Percentiles rank a stretch among this genome's conserved stretches.
Conservation (phyloP, 2,113 vertebrate species). For the Pica pica region DNA sequence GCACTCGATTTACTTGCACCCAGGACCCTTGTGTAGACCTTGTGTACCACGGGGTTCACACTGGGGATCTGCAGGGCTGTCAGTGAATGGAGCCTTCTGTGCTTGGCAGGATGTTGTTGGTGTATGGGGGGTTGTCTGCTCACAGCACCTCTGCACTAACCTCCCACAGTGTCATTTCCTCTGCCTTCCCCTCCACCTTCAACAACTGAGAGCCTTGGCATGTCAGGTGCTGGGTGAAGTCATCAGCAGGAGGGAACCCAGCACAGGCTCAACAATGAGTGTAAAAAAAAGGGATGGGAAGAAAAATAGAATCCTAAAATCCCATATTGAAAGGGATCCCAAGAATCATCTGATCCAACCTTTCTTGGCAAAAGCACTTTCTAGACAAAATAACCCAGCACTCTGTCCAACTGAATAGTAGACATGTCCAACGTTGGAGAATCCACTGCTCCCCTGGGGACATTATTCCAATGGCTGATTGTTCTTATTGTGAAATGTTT, state of each 20-base stretch:
- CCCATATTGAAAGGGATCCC: too few species aligned
- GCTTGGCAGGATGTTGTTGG: not conserved
- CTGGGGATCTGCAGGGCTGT: not conserved
- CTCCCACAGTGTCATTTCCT: not conserved
- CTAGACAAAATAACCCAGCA: not conserved
- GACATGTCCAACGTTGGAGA: not conserved
- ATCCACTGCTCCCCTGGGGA: not conserved
- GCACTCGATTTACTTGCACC: not conserved
- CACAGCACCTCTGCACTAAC: fast-evolving
- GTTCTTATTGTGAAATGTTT: not conserved
- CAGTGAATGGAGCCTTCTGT: not conserved
- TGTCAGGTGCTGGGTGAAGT: not conserved
- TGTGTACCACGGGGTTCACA: fast-evolving
- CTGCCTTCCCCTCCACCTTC: not conserved
- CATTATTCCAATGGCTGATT: not conserved
- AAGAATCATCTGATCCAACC: not conserved
- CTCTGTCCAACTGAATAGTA: not conserved
- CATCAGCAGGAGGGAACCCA: not conserved
- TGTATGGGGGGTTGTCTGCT: not conserved
- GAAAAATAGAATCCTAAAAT: not conserved
- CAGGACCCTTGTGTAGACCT: not conserved
- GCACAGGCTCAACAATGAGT: fast-evolving
- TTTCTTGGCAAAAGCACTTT: not conserved
- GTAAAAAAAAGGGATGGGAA: not conserved
- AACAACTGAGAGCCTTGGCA: not conserved